Base-by-base conservation (phyloP, 2,113 vertebrate species). In the Sminthopsis crassicaudata region DNA sequence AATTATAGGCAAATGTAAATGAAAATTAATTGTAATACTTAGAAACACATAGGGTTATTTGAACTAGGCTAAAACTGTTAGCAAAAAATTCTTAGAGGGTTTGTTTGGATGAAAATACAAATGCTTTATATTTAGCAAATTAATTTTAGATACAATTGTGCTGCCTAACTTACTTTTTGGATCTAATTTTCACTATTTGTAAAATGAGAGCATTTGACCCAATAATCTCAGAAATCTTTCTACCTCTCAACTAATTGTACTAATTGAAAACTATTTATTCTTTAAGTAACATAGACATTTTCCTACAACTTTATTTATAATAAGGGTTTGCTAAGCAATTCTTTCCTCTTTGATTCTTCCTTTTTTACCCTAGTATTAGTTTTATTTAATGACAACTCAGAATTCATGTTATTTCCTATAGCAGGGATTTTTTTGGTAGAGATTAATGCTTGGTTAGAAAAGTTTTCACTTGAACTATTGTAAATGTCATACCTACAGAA, bases 21-120 rank as follows among this genome's bases (percentile, higher is more conserved):
- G 94, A 94, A 96, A 95, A 52, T 97, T 93, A 96, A 95, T 97
- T 97, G 97, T 96, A 97, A 97, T 94, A 96, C 97, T 96, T 97
- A 97, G 94, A 97, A 94, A 27, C 89, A 94, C 46, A 84, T 14
- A 94, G 96, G 90, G 89, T 96, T 92, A 96, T 94, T 97, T 36
- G 60, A 96, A 91, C 90, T 90, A 94, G 92, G 30, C 76, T 96
- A 36, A 36, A 67, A 36, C 30, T 46, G 42, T 95, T 91, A 95
- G 8, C 57, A 92, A 91, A 67, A 10, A 57, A 8, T 94, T 26
- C 53, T 30, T 53, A 91, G 60, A 52, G 95, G n/a, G 27, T 91
- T 0, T 92, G 55, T 25, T 95, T 95, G 84, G 92, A 91, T 95
- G 30, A 30, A 0, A 93, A 53, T 92, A 60, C 25, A 0, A 53